phyloP scores from a whole-genome alignment of 2,797 vertebrate genomes.

The Catostomus latipinnis region DNA sequence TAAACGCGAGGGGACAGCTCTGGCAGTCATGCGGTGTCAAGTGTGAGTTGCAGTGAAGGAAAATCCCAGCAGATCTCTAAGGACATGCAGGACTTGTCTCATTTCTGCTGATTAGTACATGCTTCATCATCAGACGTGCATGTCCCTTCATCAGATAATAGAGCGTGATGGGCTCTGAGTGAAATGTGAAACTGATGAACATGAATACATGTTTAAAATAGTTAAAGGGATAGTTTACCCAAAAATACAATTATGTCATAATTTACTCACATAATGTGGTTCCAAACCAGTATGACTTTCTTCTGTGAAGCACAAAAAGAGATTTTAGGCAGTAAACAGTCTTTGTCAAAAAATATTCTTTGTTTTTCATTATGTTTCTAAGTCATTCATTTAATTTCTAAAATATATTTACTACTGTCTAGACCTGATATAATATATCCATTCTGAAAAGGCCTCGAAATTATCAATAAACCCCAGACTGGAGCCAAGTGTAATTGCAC shows the following conservation, averaged over 20 bases:
- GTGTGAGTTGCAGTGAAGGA: constrained; percentile 78
- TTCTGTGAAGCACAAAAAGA: too few relatives aligned
- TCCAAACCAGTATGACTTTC: background rate
- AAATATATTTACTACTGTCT: too few relatives aligned
- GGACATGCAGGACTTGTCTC: constrained; percentile 64
- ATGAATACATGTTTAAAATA: constrained; percentile 8
- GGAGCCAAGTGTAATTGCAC: constrained; percentile 59
- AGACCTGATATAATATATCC: too few relatives aligned
- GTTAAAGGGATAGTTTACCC: too few relatives aligned
- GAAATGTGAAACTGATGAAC: constrained; percentile 42
- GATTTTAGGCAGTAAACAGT: too few relatives aligned
- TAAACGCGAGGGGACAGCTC: constrained; percentile 83
- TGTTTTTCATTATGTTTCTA: too few relatives aligned
- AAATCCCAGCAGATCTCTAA: constrained; percentile 75
- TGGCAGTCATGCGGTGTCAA: constrained; percentile 78
- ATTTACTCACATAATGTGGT: too few relatives aligned
- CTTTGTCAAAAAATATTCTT: too few relatives aligned
- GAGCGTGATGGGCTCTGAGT: constrained; percentile 28
- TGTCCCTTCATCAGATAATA: constrained; percentile 69
- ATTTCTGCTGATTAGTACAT: constrained; percentile 68
- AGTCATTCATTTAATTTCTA: too few relatives aligned
- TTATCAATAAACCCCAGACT: constrained; percentile 56
- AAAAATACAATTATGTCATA: too few relatives aligned
- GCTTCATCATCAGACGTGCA: constrained; percentile 71
- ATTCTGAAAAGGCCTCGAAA: background rate